phyloP scores from a whole-genome alignment of 2,113 vertebrate species.

The Caloenas nicobarica region DNA sequence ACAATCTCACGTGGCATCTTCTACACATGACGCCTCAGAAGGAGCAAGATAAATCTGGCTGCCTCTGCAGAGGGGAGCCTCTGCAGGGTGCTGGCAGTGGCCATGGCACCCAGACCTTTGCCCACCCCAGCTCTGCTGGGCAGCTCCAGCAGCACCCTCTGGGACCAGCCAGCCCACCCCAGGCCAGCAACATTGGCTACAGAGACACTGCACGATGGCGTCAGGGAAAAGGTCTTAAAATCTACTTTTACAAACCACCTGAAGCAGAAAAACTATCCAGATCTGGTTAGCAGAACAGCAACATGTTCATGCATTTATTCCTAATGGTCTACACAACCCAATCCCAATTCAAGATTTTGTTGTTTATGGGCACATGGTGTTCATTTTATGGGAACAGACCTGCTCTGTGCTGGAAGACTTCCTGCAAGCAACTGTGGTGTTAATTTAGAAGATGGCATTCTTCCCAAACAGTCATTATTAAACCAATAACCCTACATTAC shows the following conservation, averaged over 20 bases:
- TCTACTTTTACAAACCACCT: background rate
- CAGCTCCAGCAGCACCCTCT: background rate
- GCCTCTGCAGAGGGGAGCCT: background rate
- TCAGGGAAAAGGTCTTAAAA: background rate
- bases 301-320: background rate
- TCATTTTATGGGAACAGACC: slow-evolving; percentile 57
- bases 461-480: slow-evolving; percentile 53
- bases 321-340: background rate
- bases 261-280: background rate
- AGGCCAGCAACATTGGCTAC: fast-evolving
- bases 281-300: background rate
- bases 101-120: background rate
- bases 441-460: slow-evolving; percentile 55
- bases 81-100: background rate
- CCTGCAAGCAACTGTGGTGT: slow-evolving; percentile 8
- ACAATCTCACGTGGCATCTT: background rate
- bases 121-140: background rate
- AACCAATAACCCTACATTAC: slow-evolving; percentile 34
- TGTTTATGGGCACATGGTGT: slow-evolving; percentile 36
- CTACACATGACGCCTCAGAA: background rate
- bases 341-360: background rate
- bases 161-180: background rate
- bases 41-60: background rate
- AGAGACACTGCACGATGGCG: background rate
- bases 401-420: slow-evolving; percentile 35